Evolutionary conservation across 2,888 invertebrate genomes (phyloP).

Genomic region (Drosophila niveifrons): DNA sequence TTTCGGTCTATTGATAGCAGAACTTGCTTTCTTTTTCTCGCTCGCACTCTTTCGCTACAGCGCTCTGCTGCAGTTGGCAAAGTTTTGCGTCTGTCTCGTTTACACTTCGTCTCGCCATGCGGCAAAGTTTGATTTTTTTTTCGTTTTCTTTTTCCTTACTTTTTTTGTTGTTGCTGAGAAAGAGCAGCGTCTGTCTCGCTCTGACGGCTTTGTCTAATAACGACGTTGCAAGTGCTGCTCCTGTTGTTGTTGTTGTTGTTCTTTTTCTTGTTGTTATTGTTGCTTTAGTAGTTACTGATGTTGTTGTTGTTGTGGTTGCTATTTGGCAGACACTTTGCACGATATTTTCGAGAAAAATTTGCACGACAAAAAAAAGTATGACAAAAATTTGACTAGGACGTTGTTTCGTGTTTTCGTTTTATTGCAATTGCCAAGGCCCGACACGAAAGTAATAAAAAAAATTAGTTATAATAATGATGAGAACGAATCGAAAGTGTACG

Average conservation of each 20-base stretch:
- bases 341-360: slow-evolving; percentile 20
- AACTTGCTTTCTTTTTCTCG: slow-evolving; percentile 26
- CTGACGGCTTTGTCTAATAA: slow-evolving; percentile 34
- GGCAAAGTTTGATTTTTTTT: neutral
- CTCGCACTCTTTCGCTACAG: slow-evolving; percentile 13
- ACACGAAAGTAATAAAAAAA: slow-evolving; percentile 17
- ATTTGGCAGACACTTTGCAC: slow-evolving; percentile 26
- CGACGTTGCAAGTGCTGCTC: slow-evolving; percentile 11
- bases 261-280: slow-evolving; percentile 3
- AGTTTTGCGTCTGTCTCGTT: slow-evolving; percentile 33
- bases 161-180: neutral
- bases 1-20: slow-evolving; percentile 65
- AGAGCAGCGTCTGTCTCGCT: slow-evolving; percentile 47
- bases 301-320: slow-evolving; percentile 35
- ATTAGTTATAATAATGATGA: neutral
- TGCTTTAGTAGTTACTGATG: slow-evolving; percentile 16
- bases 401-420: slow-evolving; percentile 16
- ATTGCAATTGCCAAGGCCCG: slow-evolving; percentile 38
- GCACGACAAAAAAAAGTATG: slow-evolving; percentile 20
- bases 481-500: slow-evolving; percentile 29
- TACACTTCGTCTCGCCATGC: slow-evolving; percentile 28
- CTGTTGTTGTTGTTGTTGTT: slow-evolving; percentile 26
- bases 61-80: slow-evolving; percentile 11
- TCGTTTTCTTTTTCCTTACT: slow-evolving; percentile 10
- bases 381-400: slow-evolving; percentile 34